phyloP scores from a whole-genome alignment of 2,797 vertebrate species.

The Silurus lanzhouensis region DNA sequence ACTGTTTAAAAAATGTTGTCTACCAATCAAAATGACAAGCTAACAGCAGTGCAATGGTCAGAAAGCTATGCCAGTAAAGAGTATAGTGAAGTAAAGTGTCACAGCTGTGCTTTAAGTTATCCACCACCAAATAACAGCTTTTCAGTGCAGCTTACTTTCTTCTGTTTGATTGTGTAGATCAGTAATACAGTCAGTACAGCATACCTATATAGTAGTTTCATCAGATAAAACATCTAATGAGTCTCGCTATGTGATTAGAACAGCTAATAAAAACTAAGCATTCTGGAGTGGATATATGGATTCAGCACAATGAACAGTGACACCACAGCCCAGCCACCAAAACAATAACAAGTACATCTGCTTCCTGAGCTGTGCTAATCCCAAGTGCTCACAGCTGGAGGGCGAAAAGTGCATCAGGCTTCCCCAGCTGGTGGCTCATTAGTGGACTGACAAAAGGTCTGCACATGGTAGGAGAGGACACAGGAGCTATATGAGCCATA shows the following conservation, averaged over 20 bases:
- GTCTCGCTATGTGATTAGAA: neutral
- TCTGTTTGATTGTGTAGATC: neutral
- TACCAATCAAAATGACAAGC: neutral
- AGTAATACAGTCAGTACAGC: neutral
- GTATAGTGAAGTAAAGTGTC: neutral
- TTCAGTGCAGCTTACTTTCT: neutral
- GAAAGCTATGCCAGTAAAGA: neutral
- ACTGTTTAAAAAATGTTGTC: neutral
- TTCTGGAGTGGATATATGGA: neutral
- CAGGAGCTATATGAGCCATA: neutral
- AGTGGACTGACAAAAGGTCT: constrained; percentile 28
- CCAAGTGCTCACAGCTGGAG: constrained; percentile 19
- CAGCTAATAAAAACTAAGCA: neutral
- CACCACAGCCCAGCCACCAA: constrained; percentile 33
- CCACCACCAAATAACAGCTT: neutral
- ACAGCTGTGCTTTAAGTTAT: neutral
- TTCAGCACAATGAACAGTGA: constrained; percentile 17
- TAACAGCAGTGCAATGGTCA: neutral
- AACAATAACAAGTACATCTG: constrained; percentile 28
- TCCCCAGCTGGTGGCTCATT: constrained; percentile 32
- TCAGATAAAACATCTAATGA: neutral
- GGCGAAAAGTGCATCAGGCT: constrained; percentile 13
- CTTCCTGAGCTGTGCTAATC: constrained; percentile 28
- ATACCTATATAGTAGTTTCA: neutral
- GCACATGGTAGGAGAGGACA: constrained; percentile 12